Evolutionary conservation across 2,113 vertebrate genomes (phyloP).

Genomic region (Suricata suricatta): DNA sequence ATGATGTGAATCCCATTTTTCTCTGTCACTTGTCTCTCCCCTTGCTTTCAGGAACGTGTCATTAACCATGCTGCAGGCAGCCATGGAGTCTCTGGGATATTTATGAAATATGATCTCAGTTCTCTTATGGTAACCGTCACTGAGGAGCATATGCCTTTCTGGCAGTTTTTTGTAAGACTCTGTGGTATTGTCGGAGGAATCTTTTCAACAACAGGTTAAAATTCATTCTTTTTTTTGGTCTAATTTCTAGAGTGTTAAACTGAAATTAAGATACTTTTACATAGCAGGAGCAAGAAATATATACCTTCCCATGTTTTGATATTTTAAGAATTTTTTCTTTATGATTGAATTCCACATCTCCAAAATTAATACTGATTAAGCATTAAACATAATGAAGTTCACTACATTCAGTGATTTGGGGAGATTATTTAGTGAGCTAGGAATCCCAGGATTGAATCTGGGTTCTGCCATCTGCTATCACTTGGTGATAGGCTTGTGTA

Average conservation of each 20-base stretch:
- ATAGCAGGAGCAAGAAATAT: background rate
- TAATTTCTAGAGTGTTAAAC: background rate
- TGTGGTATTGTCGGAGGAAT: conserved; percentile 98
- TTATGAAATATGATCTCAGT: conserved; percentile 99
- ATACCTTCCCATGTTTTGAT: background rate
- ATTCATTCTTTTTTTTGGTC: conserved; percentile 18
- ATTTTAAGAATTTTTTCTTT: background rate
- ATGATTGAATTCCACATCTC: background rate
- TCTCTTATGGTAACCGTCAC: conserved; percentile 98
- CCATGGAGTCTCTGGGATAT: conserved; percentile 98
- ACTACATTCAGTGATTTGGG: background rate
- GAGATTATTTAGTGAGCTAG: background rate
- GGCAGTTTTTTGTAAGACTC: conserved; percentile 97
- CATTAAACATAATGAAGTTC: background rate
- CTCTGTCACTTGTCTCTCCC: background rate
- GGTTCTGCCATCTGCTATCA: background rate
- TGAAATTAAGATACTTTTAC: background rate
- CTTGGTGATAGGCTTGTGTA: background rate
- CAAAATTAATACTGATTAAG: background rate
- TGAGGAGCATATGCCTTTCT: conserved; percentile 98
- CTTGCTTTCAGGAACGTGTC: conserved; percentile 89
- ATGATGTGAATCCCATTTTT: conserved; percentile 23
- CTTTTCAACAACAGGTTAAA: conserved; percentile 96
- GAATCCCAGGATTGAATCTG: background rate
- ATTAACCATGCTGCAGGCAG: conserved; percentile 98